phyloP scores from a whole-genome alignment of 2,113 vertebrate species.

The western clawed frog (Xenopus tropicalis) region DNA sequence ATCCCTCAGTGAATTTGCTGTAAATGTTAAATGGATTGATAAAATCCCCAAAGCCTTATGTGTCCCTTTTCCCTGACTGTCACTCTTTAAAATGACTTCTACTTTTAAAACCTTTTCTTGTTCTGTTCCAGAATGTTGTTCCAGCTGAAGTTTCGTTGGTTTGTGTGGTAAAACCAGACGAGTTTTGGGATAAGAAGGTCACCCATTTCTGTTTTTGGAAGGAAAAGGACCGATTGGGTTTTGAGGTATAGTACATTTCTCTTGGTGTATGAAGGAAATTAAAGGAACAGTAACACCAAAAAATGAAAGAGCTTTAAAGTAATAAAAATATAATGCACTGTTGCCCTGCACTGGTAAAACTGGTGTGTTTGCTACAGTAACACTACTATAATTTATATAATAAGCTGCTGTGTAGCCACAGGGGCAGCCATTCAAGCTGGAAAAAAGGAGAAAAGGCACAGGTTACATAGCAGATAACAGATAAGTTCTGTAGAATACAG shows the following conservation, averaged over 20 bases:
- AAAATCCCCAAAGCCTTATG: not conserved
- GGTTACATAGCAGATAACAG: too few relatives aligned
- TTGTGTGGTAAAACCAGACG: constrained; percentile 97
- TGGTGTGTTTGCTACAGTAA: too few relatives aligned
- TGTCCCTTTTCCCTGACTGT: not conserved
- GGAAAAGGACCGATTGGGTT: constrained; percentile 96
- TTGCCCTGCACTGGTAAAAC: too few relatives aligned
- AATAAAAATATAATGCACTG: too few relatives aligned
- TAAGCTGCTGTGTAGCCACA: too few relatives aligned
- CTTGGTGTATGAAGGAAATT: not conserved
- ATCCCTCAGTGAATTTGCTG: not conserved
- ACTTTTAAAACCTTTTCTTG: constrained; percentile 30
- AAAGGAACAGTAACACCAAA: too few relatives aligned
- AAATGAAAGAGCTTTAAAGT: too few relatives aligned
- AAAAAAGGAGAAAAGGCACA: too few relatives aligned
- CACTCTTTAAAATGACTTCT: not conserved
- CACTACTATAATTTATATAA: too few relatives aligned
- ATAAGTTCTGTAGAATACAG: too few relatives aligned
- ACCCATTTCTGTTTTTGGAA: constrained; percentile 99
- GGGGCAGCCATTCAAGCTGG: too few relatives aligned
- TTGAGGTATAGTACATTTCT: constrained; percentile 76
- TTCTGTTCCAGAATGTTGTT: constrained; percentile 85
- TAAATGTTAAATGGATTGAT: not conserved
- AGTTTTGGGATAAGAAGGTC: constrained; percentile 99
- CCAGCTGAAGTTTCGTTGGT: constrained; percentile 96